These are phyloP conservation scores for Nettapus auritus DNA, from an alignment of 2,113 vertebrate genomes.

Conservation along the genomic window DNA sequence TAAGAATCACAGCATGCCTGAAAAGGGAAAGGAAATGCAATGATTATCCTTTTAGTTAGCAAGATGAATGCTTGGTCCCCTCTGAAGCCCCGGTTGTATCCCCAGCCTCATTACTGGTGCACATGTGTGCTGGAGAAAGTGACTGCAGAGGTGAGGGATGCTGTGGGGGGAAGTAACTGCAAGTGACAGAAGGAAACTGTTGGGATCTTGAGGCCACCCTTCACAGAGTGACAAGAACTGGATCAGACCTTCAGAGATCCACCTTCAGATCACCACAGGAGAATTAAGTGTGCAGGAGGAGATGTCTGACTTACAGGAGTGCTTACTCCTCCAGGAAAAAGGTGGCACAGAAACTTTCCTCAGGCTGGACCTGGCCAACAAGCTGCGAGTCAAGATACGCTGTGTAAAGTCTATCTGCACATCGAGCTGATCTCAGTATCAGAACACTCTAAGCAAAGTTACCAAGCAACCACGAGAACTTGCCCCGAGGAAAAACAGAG, in stretches of 20 bases:
- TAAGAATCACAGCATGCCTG: background rate
- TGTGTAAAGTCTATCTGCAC: accelerated
- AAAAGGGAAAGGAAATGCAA: background rate
- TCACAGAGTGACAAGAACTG: background rate
- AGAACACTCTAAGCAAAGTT: background rate
- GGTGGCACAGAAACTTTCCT: background rate
- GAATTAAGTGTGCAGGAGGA: background rate
- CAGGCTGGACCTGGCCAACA: background rate
- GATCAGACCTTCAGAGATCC: background rate
- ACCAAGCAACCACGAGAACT: background rate
- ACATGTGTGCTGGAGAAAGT: background rate
- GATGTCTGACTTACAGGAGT: background rate
- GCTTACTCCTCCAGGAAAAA: background rate
- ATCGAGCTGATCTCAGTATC: background rate
- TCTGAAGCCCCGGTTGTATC: background rate
- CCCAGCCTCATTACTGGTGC: background rate
- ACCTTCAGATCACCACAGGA: background rate
- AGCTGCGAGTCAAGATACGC: background rate
- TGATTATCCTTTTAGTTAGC: background rate
- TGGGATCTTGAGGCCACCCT: background rate
- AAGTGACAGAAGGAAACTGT: background rate
- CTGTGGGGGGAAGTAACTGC: background rate
- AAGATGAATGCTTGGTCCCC: background rate
- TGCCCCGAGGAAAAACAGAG: background rate
- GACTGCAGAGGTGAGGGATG: background rate